These are phyloP conservation scores for Horisme vitalbata DNA, from an alignment of 2,888 invertebrate species.

Conservation along the genomic window DNA sequence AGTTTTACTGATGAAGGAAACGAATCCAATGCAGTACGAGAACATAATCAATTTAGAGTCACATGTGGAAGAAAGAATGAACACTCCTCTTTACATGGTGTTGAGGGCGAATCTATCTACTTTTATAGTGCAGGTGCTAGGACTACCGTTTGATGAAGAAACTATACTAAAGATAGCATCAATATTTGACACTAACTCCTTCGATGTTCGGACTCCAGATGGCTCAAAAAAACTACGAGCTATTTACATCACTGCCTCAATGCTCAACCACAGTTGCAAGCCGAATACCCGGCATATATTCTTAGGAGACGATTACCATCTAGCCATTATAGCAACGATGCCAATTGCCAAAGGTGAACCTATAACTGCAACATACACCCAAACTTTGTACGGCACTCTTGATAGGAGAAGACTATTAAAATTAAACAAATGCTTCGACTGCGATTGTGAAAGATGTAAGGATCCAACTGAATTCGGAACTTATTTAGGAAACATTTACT, in stretches of 20 bases:
- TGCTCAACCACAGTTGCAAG: conserved; percentile 88
- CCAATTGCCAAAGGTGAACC: conserved; percentile 86
- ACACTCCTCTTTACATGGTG: conserved; percentile 83
- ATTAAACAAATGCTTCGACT: conserved; percentile 86
- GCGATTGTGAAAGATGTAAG: conserved; percentile 85
- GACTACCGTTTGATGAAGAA: conserved; percentile 79
- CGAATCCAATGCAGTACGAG: conserved; percentile 79
- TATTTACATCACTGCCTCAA: conserved; percentile 85
- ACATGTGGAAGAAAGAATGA: conserved; percentile 84
- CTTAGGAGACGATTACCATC: conserved; percentile 80
- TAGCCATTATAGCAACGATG: conserved; percentile 85
- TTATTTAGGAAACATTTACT: conserved; percentile 84
- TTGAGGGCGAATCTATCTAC: conserved; percentile 84
- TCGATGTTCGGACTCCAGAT: conserved; percentile 84
- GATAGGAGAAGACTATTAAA: conserved; percentile 84
- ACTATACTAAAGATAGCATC: conserved; percentile 85
- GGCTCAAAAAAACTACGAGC: conserved; percentile 81
- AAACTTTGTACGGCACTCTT: conserved; percentile 87
- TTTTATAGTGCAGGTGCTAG: conserved; percentile 83
- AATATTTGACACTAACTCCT: conserved; percentile 88
- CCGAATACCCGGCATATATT: conserved; percentile 88
- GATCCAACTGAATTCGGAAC: conserved; percentile 88
- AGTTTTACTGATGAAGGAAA: conserved; percentile 83
- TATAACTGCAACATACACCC: conserved; percentile 87
- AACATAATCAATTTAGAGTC: conserved; percentile 81